A percentile compares a stretch with the other conserved stretches of the same genome.
Evolutionary conservation across 2,888 invertebrate species (phyloP).

Genomic region (Cataglyphis cursor): DNA sequence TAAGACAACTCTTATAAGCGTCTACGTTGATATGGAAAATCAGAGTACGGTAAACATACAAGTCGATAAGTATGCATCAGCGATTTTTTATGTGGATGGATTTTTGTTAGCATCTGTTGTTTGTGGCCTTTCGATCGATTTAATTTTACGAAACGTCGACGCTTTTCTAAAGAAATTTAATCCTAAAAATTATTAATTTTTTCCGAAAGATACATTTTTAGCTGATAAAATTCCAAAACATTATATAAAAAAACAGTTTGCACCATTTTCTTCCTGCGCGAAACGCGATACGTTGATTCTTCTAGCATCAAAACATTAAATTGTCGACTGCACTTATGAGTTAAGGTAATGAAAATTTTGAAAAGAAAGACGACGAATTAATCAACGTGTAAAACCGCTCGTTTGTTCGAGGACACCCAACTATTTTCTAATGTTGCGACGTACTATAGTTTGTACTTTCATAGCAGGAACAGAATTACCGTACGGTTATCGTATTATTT

Average conservation of each 20-base stretch:
- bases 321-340: neutral
- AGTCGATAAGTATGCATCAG: neutral
- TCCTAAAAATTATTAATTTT: constrained; percentile 25
- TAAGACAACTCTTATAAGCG: neutral
- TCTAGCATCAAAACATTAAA: neutral
- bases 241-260: constrained; percentile 22
- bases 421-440: constrained; percentile 67
- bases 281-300: neutral
- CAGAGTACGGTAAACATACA: neutral
- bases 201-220: constrained; percentile 16
- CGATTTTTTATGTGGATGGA: constrained; percentile 8
- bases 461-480: constrained; percentile 65
- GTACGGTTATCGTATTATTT: constrained; percentile 68
- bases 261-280: neutral
- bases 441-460: constrained; percentile 77
- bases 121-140: neutral
- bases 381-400: constrained; percentile 45
- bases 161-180: neutral
- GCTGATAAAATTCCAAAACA: neutral
- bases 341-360: neutral
- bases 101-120: neutral
- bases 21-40: neutral
- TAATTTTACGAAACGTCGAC: constrained; percentile 2
- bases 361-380: neutral
- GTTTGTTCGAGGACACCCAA: constrained; percentile 68